Conservation (phyloP, 2,113 vertebrate species). For the Barbus barbus region DNA sequence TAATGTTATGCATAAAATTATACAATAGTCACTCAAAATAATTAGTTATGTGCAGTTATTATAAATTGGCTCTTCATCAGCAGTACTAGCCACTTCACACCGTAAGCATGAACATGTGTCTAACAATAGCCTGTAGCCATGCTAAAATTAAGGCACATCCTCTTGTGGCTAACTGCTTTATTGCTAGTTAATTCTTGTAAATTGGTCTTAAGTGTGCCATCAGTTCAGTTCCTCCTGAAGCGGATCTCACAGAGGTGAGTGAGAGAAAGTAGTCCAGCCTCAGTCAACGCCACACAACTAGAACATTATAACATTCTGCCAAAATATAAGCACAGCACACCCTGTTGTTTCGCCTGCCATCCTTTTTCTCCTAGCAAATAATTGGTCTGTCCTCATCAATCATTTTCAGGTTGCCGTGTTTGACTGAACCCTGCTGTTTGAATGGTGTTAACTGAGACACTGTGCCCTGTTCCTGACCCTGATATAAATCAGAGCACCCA, state of each 20-base stretch:
- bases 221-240: not conserved
- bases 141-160: not conserved
- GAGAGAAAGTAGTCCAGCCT: slow-evolving; percentile 4
- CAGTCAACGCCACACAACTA: slow-evolving; percentile 5
- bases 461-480: slow-evolving; percentile 23
- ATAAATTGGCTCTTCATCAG: not conserved
- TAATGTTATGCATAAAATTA: too few species aligned
- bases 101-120: not conserved
- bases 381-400: slow-evolving; percentile 34
- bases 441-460: slow-evolving; percentile 39
- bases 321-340: slow-evolving; percentile 20
- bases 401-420: slow-evolving; percentile 29
- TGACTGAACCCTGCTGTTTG: slow-evolving; percentile 28
- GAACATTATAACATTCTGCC: slow-evolving; percentile 1
- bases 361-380: slow-evolving; percentile 28
- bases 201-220: slow-evolving; percentile 1
- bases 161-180: slow-evolving; percentile 3
- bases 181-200: not conserved
- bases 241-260: not conserved
- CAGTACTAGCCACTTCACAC: not conserved
- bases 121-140: not conserved
- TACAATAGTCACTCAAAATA: too few species aligned
- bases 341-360: slow-evolving; percentile 24
- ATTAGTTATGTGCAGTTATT: too few species aligned
- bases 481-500: slow-evolving; percentile 50